Evolutionary conservation across 2,113 vertebrate species (phyloP), one percentile per base, ranked within the genome.

Genomic region (Pseudopodoces humilis): DNA sequence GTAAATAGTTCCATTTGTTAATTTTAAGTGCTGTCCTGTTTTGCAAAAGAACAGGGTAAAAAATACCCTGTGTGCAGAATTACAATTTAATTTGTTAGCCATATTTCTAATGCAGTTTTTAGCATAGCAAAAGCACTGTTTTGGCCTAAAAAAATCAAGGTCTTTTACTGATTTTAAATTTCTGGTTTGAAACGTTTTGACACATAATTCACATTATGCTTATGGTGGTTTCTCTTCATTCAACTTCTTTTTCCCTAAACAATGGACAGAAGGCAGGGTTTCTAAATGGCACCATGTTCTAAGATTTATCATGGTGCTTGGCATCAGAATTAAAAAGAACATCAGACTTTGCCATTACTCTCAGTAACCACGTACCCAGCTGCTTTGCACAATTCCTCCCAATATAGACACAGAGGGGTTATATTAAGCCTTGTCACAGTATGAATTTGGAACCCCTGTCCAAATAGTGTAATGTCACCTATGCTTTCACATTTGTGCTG

Each of bases 401-500:
- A 65, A 21, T 86, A 85, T 74, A 96, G 87, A 72, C 35, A 78
- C 76, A 87, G 56, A 69, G 56, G 71, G 56, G 44, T 83, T 95
- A 85, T 89, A 80, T 94, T 52, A 76, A 83, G 71, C 63, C 74
- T 81, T 75, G 79, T 68, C n/a, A 86, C 9, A 90, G 44, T 84
- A 13, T 78, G 33, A 81, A 68, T 92, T 90, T 94, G 76, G 92
- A 93, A 80, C 30, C 22, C 68, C 74, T 81, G 62, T 53, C 77
- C 44, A 16, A 41, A n/a, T 31, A 68, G 35, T 69, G 72, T 88
- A 62, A 94, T 91, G 81, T 79, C 59, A 90, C 58, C 19, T 68
- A 92, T 75, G 77, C 65, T 67, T 95, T 86, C 86, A 49, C 43
- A 93, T 93, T 93, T 88, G 23, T 90, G 55, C 60, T 83, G 58